Evolutionary conservation across 1,140 invertebrate species (phyloP).

Genomic region (Drosophila santomea): DNA sequence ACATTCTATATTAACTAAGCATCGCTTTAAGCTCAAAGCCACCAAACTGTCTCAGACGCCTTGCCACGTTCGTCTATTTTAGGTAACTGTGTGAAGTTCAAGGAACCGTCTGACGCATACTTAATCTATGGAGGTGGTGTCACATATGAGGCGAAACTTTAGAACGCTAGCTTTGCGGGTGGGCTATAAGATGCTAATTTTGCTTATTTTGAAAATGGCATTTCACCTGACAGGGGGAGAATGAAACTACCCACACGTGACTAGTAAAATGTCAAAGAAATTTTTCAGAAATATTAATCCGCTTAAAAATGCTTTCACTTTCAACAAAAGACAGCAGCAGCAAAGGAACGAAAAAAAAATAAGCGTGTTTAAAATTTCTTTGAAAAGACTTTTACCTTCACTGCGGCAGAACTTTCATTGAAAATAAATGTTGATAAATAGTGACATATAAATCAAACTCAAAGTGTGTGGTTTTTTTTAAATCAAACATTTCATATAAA

Average conservation of each 20-base stretch:
- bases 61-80: slow-evolving; percentile 46
- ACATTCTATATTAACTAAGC: slow-evolving; percentile 49
- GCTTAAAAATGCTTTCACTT: slow-evolving; percentile 21
- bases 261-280: not conserved
- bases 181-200: slow-evolving; percentile 5
- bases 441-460: not conserved
- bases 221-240: slow-evolving; percentile 3
- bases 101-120: slow-evolving; percentile 64
- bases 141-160: slow-evolving; percentile 23
- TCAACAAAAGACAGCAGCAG: slow-evolving; percentile 3
- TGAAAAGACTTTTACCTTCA: slow-evolving; percentile 36
- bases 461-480: slow-evolving; percentile 5
- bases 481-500: not conserved
- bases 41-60: slow-evolving; percentile 38
- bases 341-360: not conserved
- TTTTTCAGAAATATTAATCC: slow-evolving; percentile 8
- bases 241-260: slow-evolving; percentile 5
- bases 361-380: not conserved
- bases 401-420: slow-evolving; percentile 22
- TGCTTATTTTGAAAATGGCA: slow-evolving; percentile 4
- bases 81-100: slow-evolving; percentile 63
- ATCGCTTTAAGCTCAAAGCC: slow-evolving; percentile 32
- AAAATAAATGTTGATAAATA: not conserved
- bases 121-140: slow-evolving; percentile 26
- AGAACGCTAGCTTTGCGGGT: slow-evolving; percentile 13